Conservation (phyloP, 2,888 invertebrate genomes). For the Scaptomyza cyrtandrae region DNA sequence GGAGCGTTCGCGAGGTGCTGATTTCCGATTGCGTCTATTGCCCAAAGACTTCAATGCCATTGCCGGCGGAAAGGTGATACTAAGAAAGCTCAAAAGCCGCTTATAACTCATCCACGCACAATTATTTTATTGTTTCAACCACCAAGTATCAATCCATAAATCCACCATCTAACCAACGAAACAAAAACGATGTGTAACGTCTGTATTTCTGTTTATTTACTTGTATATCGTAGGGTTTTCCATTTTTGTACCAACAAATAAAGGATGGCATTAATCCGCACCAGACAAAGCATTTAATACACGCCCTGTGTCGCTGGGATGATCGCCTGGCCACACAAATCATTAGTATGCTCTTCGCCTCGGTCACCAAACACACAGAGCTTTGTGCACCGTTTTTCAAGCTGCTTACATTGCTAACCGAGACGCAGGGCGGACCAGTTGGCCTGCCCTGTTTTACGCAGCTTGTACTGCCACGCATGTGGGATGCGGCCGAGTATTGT, state of each 20-base stretch:
- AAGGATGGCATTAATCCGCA: constrained; percentile 96
- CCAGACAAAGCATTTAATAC: constrained; percentile 95
- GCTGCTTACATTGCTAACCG: constrained; percentile 93
- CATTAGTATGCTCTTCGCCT: constrained; percentile 94
- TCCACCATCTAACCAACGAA: constrained; percentile 20
- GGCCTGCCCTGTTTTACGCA: constrained; percentile 96
- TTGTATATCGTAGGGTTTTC: constrained; percentile 89
- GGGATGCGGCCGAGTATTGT: constrained; percentile 95
- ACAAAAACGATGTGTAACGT: constrained; percentile 26
- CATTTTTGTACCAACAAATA: constrained; percentile 97
- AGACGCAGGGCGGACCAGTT: constrained; percentile 89
- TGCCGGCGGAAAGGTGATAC: constrained; percentile 91
- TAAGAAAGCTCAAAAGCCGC: constrained; percentile 57
- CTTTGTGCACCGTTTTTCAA: constrained; percentile 96
- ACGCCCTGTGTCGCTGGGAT: constrained; percentile 96
- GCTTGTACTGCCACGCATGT: constrained; percentile 93
- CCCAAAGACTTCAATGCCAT: constrained; percentile 92
- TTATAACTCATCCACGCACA: constrained; percentile 40
- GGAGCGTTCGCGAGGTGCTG: constrained; percentile 93
- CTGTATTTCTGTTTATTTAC: constrained; percentile 32
- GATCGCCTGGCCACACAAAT: constrained; percentile 95
- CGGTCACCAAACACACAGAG: constrained; percentile 95
- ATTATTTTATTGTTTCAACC: constrained; percentile 19
- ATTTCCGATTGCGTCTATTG: constrained; percentile 90
- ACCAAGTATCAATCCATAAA: constrained; percentile 34